These are phyloP conservation scores for Teleiodes luculella DNA, from an alignment of 2,888 invertebrate species.

Conservation along the genomic window DNA sequence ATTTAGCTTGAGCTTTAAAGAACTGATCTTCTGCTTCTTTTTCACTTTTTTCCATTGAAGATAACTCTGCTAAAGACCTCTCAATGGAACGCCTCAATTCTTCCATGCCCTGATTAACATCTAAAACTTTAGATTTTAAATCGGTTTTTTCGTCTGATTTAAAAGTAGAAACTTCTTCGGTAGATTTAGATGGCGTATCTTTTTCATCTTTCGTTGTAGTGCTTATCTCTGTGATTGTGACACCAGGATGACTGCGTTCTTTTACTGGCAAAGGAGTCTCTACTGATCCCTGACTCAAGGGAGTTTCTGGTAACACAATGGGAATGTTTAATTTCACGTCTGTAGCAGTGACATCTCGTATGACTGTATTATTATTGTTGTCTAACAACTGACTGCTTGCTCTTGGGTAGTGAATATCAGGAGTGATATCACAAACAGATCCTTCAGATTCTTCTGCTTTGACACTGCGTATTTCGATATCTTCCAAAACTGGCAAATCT, in stretches of 20 bases:
- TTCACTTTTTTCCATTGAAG: constrained; percentile 54
- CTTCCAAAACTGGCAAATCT: constrained; percentile 23
- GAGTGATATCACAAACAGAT: constrained; percentile 40
- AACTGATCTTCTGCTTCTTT: constrained; percentile 38
- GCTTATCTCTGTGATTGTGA: constrained; percentile 30
- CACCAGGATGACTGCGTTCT: constrained; percentile 29
- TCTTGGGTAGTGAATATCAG: constrained; percentile 57
- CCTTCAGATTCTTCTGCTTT: constrained; percentile 41
- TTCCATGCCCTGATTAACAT: constrained; percentile 69
- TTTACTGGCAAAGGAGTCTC: constrained; percentile 39
- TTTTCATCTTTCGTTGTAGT: not conserved
- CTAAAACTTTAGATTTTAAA: constrained; percentile 63
- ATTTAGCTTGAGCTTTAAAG: constrained; percentile 20
- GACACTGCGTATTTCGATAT: constrained; percentile 35
- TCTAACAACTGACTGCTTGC: constrained; percentile 52
- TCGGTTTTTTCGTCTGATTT: constrained; percentile 15
- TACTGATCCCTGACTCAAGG: constrained; percentile 45
- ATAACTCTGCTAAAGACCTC: constrained; percentile 62
- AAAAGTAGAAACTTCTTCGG: constrained; percentile 12
- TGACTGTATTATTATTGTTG: constrained; percentile 55
- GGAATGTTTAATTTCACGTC: constrained; percentile 39
- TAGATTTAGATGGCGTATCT: not conserved
- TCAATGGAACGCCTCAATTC: constrained; percentile 64
- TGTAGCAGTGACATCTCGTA: constrained; percentile 48
- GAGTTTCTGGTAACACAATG: constrained; percentile 32